Base-by-base conservation (phyloP, 2,888 invertebrate species). In the Antitype chi region DNA sequence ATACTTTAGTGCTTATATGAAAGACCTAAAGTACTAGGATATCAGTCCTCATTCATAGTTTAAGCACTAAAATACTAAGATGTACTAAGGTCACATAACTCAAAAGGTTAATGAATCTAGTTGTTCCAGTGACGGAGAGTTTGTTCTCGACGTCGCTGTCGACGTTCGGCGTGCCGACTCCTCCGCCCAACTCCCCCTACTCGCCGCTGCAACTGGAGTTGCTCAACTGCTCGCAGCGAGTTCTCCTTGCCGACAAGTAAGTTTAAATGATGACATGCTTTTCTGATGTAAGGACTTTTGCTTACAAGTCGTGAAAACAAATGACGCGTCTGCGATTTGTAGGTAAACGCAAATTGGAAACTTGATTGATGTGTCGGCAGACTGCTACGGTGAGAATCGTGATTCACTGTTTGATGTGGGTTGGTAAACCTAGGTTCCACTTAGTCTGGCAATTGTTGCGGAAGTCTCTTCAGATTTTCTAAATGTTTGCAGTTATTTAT, bases 131-230 rank as follows among this genome's bases (percentile, higher is more conserved):
- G 95, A 97, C 97, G 93, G 98, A 98, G 95, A 97, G 98, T 87
- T 93, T 98, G 88, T 98, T 97, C 94, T 97, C 98, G 66, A 97
- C 97, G 53, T 97, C 97, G 66, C 97, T 97, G 83, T 97, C 97
- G 86, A 97, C 97, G 73, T 97, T 97, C 94, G 98, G 98, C 64
- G 97, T 97, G 91, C 97, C 98, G 82, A 98, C 98, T 70, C 98
- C 98, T 79, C 97, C 98, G 74, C 98, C 98, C 38, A 97, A 97
- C 94, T 97, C 97, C 66, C 97, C 97, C 2, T 97, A 97, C 87
- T 97, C 97, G 64, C 97, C 98, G 84, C 96, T 98, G 87, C 98
- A 98, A 93, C 94, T 98, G 85, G 98, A 98, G 90, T 95, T 98
- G 83, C 96, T 98, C 88, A 97, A 97, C 92, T 97, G 97, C 91